phyloP scores from a whole-genome alignment of 1,140 invertebrate species.

The Drosophila pallidifrons region DNA sequence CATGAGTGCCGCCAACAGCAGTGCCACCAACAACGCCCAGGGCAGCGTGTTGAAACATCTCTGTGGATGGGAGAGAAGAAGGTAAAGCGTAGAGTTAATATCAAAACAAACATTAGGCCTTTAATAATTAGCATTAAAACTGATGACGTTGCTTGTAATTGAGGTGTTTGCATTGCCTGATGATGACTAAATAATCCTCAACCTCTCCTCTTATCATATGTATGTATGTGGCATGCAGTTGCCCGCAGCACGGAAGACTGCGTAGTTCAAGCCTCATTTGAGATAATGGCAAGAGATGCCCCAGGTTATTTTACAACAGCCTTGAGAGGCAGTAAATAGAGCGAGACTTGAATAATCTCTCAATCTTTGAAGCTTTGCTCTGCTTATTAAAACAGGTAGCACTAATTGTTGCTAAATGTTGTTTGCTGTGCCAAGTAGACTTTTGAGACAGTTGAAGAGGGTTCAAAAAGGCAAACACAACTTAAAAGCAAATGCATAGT shows the following conservation, averaged over 20 bases:
- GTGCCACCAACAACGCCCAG: slow-evolving; percentile 61
- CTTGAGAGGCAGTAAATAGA: slow-evolving; percentile 28
- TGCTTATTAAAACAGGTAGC: not conserved
- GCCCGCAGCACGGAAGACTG: slow-evolving; percentile 20
- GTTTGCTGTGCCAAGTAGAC: not conserved
- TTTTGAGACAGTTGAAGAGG: not conserved
- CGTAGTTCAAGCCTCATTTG: slow-evolving; percentile 66
- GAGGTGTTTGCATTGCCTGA: slow-evolving; percentile 25
- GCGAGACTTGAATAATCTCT: slow-evolving; percentile 17
- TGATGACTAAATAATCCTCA: slow-evolving; percentile 64
- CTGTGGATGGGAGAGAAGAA: slow-evolving; percentile 31
- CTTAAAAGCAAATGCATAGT: no score
- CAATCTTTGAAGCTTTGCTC: not conserved
- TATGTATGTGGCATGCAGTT: not conserved
- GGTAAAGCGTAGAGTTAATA: not conserved
- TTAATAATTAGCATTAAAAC: slow-evolving; percentile 16
- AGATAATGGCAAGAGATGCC: slow-evolving; percentile 43
- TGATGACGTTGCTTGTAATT: slow-evolving; percentile 45
- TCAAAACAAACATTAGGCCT: not conserved
- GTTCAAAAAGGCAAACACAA: no score
- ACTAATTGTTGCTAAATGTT: not conserved
- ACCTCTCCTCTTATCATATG: slow-evolving; percentile 22
- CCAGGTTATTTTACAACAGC: slow-evolving; percentile 2
- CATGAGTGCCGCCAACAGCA: slow-evolving; percentile 60
- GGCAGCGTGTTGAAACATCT: slow-evolving; percentile 67